Evolutionary conservation across 2,113 vertebrate species (phyloP).

Genomic region (Silurus asotus): DNA sequence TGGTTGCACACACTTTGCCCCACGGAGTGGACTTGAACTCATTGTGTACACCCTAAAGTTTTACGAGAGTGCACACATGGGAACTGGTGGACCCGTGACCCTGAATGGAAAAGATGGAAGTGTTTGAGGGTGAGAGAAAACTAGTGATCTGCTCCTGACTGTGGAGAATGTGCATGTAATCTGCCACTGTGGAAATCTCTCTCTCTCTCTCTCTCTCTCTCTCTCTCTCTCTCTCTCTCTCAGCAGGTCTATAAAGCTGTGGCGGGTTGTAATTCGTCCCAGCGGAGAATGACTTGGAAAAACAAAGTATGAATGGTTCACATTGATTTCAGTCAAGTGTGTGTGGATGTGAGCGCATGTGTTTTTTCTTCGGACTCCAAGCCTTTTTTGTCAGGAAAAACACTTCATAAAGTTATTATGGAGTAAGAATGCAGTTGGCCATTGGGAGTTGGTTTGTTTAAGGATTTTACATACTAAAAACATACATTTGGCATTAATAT

Average conservation of each 20-base stretch:
- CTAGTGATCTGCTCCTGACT: conserved; percentile 50
- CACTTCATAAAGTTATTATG: conserved; percentile 11
- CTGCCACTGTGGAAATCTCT: conserved; percentile 51
- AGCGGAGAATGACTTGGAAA: conserved; percentile 76
- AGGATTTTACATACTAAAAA: background rate
- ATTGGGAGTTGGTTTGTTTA: conserved; percentile 16
- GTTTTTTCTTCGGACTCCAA: conserved; percentile 23
- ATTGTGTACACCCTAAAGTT: conserved; percentile 34
- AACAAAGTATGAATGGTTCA: conserved; percentile 80
- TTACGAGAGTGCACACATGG: conserved; percentile 36
- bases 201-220: conserved; percentile 33
- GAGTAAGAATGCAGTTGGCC: conserved; percentile 4
- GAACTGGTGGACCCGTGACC: conserved; percentile 37
- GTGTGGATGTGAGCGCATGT: conserved; percentile 55
- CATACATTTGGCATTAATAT: background rate
- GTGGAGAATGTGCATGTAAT: conserved; percentile 57
- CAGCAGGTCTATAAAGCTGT: conserved; percentile 75
- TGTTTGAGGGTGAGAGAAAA: conserved; percentile 47
- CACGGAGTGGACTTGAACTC: conserved; percentile 35
- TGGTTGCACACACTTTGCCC: conserved; percentile 34
- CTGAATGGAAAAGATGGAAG: conserved; percentile 47
- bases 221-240: conserved; percentile 36
- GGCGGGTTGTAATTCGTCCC: conserved; percentile 74
- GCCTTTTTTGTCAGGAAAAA: conserved; percentile 11
- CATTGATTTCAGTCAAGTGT: conserved; percentile 73